Conservation (phyloP, 2,113 vertebrate species). For the Mystacornis crossleyi region DNA sequence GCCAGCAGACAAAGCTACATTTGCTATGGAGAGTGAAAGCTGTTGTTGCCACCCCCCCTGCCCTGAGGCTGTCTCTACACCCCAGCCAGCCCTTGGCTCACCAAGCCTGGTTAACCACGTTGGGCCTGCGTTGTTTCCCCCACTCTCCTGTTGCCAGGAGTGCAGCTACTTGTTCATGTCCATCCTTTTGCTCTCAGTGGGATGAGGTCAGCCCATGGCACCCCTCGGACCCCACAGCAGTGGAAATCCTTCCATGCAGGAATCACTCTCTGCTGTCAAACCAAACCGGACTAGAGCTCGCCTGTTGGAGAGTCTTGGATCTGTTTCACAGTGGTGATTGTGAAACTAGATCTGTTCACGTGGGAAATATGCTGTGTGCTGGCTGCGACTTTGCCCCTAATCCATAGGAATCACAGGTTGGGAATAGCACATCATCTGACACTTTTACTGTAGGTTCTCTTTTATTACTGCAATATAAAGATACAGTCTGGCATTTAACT, state of each 20-base stretch:
- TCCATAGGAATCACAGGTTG: not conserved
- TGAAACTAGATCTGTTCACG: not conserved
- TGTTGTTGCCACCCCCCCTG: not conserved
- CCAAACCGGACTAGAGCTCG: not conserved
- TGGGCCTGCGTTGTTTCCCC: fast-evolving
- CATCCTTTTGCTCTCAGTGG: not conserved
- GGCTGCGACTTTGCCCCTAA: not conserved
- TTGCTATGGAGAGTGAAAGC: not conserved
- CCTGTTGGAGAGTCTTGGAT: no score
- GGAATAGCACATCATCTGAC: not conserved
- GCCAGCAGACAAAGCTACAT: not conserved
- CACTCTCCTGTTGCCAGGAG: not conserved
- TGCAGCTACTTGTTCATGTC: fast-evolving
- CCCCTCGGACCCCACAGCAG: fast-evolving
- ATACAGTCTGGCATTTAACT: not conserved
- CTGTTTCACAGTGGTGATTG: not conserved
- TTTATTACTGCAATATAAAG: conserved; percentile 31
- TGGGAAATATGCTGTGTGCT: not conserved
- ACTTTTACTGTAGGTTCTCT: not conserved
- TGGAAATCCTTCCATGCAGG: not conserved
- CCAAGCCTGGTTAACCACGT: not conserved
- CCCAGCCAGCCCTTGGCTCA: not conserved
- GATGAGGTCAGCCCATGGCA: fast-evolving
- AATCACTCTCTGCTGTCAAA: not conserved
- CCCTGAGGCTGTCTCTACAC: not conserved